Evolutionary conservation across 2,113 vertebrate genomes (phyloP), one percentile per base, ranked within the genome.

Genomic region (Microtus oregoni): DNA sequence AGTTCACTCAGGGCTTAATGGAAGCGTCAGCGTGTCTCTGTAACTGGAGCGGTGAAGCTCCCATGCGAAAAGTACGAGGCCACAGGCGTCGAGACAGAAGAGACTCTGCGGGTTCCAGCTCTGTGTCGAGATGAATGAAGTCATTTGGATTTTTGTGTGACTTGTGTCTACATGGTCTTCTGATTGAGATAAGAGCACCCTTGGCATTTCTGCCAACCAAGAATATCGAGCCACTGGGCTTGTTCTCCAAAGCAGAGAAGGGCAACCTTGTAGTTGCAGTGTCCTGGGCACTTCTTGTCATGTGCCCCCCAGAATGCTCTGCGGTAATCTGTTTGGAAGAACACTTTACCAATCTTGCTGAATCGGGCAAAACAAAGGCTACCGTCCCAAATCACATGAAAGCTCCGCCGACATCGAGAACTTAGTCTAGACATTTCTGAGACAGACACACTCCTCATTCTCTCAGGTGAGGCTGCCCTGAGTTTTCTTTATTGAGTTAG

Each of bases 291-390:
- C 63, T n/a, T 61, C 12, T 82, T 92, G 47, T 13, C 77, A 0
- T 94, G 12, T 61, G 26, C 13, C 6, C 61, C 22, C 44, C 15
- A 20, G 14, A 85, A 90, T 24, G 30, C 87, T 91, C 58, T 63
- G 68, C 63, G 50, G 92, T 96, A 68, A 88, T 81, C 9, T 92
- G 7, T 92, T 95, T 89, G 63, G 19, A 50, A 63, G 92, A 90
- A 38, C 5, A 1, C 86, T 22, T 58, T 85, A 20, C 63, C 32
- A 35, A 19, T 97, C 41, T 90, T 94, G 94, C 90, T 88, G 89
- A 94, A 89, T 92, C 77, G 89, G 83, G 73, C 30, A 75, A 86
- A 91, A 94, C n/a, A 95, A 93, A 95, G 76, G 47, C n/a, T 13
- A 38, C 24, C 41, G 90, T 94, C n/a, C 52, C 14, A 41, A 70